Evolutionary conservation across 2,888 invertebrate species (phyloP).

Genomic region (Drosophila fulvimacula): DNA sequence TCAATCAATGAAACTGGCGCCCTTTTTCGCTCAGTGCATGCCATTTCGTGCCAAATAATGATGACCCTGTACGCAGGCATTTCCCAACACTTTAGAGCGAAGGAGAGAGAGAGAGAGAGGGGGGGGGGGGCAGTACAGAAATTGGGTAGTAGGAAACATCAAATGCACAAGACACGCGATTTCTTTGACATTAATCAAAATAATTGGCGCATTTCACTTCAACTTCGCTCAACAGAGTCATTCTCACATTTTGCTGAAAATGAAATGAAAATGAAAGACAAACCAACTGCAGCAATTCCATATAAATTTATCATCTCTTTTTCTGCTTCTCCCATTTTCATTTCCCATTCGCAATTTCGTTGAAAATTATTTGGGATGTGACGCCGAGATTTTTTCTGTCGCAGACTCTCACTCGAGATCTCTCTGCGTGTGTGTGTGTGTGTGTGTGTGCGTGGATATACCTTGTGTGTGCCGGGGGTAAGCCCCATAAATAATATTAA

Average conservation of each 20-base stretch:
- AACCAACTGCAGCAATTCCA: constrained; percentile 69
- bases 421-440: constrained; percentile 25
- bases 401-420: constrained; percentile 57
- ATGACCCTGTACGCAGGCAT: constrained; percentile 47
- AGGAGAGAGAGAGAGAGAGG: neutral
- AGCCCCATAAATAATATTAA: constrained; percentile 78
- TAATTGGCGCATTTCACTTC: constrained; percentile 79
- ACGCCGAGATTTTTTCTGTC: constrained; percentile 68
- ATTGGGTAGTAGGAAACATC: constrained; percentile 55
- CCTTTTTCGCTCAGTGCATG: constrained; percentile 18
- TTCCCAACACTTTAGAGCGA: constrained; percentile 14
- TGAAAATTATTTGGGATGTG: constrained; percentile 82
- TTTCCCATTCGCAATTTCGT: constrained; percentile 66
- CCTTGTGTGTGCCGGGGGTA: constrained; percentile 38
- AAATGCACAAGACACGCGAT: constrained; percentile 77
- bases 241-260: constrained; percentile 63
- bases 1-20: no score
- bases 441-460: constrained; percentile 12
- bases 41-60: constrained; percentile 66
- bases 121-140: neutral
- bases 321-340: constrained; percentile 23
- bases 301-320: constrained; percentile 81
- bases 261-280: constrained; percentile 31
- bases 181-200: constrained; percentile 80
- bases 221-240: constrained; percentile 72